phyloP scores from a whole-genome alignment of 2,797 vertebrate genomes.

The Micropoecilia bifurca region DNA sequence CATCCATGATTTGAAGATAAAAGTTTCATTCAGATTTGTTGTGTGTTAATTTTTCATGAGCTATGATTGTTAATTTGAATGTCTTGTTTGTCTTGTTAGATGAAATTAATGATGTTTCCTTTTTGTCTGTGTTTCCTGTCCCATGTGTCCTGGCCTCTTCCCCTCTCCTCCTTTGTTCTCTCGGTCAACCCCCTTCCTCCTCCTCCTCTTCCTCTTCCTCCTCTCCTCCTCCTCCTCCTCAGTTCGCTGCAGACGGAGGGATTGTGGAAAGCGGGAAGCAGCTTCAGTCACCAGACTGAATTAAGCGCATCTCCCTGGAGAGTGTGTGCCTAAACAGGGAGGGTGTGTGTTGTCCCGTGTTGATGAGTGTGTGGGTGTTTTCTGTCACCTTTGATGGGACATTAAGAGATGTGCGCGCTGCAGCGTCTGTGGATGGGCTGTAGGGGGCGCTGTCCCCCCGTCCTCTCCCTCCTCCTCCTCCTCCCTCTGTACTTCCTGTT shows the following conservation, averaged over 20 bases:
- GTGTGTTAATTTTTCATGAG: background rate
- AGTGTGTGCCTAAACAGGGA: conserved; percentile 25
- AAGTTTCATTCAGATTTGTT: background rate
- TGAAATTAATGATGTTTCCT: conserved; percentile 46
- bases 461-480: conserved; percentile 35
- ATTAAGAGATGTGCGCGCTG: conserved; percentile 73
- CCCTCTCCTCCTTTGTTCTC: conserved; percentile 13
- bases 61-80: background rate
- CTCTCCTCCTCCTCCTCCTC: background rate
- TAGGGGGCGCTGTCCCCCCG: conserved; percentile 43
- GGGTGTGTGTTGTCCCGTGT: conserved; percentile 44
- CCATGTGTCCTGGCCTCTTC: conserved; percentile 7
- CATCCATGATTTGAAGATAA: background rate
- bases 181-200: background rate
- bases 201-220: no score
- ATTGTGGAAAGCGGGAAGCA: background rate
- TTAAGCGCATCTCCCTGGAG: conserved; percentile 32
- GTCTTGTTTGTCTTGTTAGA: conserved; percentile 32
- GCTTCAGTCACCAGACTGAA: conserved; percentile 6
- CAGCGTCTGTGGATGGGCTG: conserved; percentile 56
- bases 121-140: conserved; percentile 3
- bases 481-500: conserved; percentile 53
- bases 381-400: conserved; percentile 65
- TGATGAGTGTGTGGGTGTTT: conserved; percentile 61
- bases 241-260: conserved; percentile 4